Percentiles rank a stretch among this genome's conserved stretches.
Evolutionary conservation across 2,888 invertebrate genomes (phyloP).

Genomic region (Odiellus spinosus): DNA sequence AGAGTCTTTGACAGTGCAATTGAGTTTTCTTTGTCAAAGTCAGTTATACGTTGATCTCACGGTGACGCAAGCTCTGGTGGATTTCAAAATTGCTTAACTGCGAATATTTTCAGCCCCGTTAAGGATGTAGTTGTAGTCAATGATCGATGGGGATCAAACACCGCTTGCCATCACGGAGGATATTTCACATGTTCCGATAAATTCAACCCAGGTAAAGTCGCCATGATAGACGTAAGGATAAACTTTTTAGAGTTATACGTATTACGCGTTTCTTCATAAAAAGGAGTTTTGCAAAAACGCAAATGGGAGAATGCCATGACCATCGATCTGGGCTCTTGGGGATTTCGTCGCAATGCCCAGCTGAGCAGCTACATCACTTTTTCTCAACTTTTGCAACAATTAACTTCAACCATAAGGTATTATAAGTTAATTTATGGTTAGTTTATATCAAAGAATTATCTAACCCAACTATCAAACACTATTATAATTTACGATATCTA

Average conservation of each 20-base stretch:
- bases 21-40: no score
- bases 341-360: slow-evolving; percentile 30
- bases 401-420: slow-evolving; percentile 24
- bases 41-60: no score
- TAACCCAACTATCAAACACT: background rate
- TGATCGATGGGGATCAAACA: slow-evolving; percentile 34
- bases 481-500: background rate
- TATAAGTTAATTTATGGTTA: background rate
- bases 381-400: slow-evolving; percentile 23
- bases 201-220: slow-evolving; percentile 26
- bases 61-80: no score
- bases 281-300: slow-evolving; percentile 17
- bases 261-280: no score
- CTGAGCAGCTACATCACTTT: slow-evolving; percentile 23
- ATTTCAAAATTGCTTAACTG: no score
- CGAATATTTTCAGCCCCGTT: slow-evolving; percentile 25
- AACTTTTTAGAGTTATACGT: no score
- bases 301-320: slow-evolving; percentile 40
- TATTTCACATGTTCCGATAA: slow-evolving; percentile 32
- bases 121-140: slow-evolving; percentile 34
- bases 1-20: no score
- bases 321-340: slow-evolving; percentile 35
- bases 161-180: slow-evolving; percentile 32
- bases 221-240: no score
- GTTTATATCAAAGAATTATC: no score